Base-by-base conservation (phyloP, 2,113 vertebrate genomes). In the Pleuronectes platessa region DNA sequence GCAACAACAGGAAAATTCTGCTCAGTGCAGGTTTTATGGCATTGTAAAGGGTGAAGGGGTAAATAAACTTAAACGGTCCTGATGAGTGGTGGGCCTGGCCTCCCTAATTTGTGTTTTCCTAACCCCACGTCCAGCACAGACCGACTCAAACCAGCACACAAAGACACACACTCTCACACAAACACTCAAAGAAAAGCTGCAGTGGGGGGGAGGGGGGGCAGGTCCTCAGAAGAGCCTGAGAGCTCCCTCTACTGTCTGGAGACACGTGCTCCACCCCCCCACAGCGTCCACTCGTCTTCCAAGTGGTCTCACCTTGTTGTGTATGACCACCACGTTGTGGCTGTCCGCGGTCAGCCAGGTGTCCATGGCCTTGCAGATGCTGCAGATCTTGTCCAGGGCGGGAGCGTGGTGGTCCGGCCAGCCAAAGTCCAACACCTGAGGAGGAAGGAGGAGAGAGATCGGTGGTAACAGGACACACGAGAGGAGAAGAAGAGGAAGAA, bases 321-420 rank as follows among this genome's bases (percentile, higher is more conserved):
- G 98, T 9, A 99, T 93, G 64, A 99, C 98, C 13, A 99, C 96
- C 5, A 99, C 97, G 0, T 99, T 97, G 91, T 96, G 97, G 0
- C 93, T 74, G 0, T 96, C 96, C 0, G 97, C 92, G 0, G 95
- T 99, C 82, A 99, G 95, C 97, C 98, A 99, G 0, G 96, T 99
- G 94, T 99, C 98, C 96, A 99, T 97, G 76, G 98, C 97, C 83
- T 99, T 99, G 86, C 98, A 99, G 89, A 99, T 96, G 78, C 97
- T 98, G 93, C 98, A 99, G 89, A 99, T 97, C 92, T 98, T 99
- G 87, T 99, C 98, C 90, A 99, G 93, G 0, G 98, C 97, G 0
- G 98, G 98, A 3, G 98, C 98, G 20, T 99, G 97, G 67, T 99
- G 94, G 87, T 99, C 98, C 0, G 98, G 98, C 98, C 98, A 99